Percentiles rank a stretch among this genome's conserved stretches.
phyloP scores from a whole-genome alignment of 2,113 vertebrate species.

The Coracopsis vasa region DNA sequence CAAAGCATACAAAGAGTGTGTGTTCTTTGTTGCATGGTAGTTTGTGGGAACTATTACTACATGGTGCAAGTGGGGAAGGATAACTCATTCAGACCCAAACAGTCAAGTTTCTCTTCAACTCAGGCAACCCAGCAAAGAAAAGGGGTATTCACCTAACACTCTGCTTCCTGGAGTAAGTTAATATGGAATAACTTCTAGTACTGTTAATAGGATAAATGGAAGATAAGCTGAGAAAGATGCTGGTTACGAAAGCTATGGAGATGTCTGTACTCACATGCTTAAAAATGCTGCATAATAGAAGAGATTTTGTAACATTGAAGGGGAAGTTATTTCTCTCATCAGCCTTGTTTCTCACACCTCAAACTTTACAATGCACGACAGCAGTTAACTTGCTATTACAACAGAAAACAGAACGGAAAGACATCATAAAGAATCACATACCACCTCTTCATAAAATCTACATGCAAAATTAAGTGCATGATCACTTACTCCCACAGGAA shows the following conservation, averaged over 20 bases:
- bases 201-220: background rate
- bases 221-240: background rate
- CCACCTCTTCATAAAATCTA: background rate
- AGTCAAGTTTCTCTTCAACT: background rate
- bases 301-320: background rate
- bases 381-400: background rate
- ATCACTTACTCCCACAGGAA: background rate
- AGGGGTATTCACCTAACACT: too few relatives aligned
- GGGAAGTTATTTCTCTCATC: background rate
- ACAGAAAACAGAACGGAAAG: background rate
- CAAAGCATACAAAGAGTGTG: background rate
- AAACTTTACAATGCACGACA: background rate
- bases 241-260: background rate
- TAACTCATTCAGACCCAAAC: background rate
- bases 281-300: background rate
- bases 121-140: background rate
- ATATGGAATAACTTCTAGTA: background rate
- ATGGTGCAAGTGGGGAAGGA: background rate
- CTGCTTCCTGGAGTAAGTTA: background rate
- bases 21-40: background rate
- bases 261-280: background rate
- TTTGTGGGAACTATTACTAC: background rate
- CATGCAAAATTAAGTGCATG: background rate
- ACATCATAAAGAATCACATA: background rate
- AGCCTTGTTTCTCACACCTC: background rate